Evolutionary conservation across 1,140 invertebrate genomes (phyloP).

Genomic region (Onthophagus taurus): DNA sequence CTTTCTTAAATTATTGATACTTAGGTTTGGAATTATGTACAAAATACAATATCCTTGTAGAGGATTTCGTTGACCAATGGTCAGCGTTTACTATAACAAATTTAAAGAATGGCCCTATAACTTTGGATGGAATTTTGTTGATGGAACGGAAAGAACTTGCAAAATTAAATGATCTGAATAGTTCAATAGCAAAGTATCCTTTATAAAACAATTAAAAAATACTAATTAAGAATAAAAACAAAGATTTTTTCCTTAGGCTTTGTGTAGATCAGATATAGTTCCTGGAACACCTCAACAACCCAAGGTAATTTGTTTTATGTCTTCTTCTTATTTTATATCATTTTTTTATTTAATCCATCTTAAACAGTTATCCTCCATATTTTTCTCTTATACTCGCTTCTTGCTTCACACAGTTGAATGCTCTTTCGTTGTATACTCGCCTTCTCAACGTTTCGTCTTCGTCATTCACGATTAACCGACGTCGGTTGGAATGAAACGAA

Average conservation of each 20-base stretch:
- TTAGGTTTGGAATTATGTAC: conserved; percentile 48
- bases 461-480: background rate
- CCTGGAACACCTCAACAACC: background rate
- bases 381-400: too few species aligned
- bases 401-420: conserved; percentile 7
- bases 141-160: conserved; percentile 54
- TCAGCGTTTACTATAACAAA: conserved; percentile 53
- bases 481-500: conserved; percentile 10
- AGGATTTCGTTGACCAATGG: conserved; percentile 57
- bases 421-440: conserved; percentile 1
- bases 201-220: background rate
- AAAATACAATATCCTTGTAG: conserved; percentile 45
- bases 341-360: conserved; percentile 1
- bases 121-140: conserved; percentile 43
- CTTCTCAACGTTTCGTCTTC: background rate
- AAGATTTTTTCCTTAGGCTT: background rate
- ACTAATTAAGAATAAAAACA: background rate
- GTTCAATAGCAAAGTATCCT: conserved; percentile 21
- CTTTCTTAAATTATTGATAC: conserved; percentile 7
- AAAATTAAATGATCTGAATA: conserved; percentile 39
- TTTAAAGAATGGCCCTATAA: conserved; percentile 47
- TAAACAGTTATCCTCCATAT: background rate
- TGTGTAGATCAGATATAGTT: background rate
- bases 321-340: conserved; percentile 3
- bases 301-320: background rate